These are phyloP conservation scores for Nemoura dubitans DNA, from an alignment of 2,888 invertebrate genomes.

Conservation along the genomic window DNA sequence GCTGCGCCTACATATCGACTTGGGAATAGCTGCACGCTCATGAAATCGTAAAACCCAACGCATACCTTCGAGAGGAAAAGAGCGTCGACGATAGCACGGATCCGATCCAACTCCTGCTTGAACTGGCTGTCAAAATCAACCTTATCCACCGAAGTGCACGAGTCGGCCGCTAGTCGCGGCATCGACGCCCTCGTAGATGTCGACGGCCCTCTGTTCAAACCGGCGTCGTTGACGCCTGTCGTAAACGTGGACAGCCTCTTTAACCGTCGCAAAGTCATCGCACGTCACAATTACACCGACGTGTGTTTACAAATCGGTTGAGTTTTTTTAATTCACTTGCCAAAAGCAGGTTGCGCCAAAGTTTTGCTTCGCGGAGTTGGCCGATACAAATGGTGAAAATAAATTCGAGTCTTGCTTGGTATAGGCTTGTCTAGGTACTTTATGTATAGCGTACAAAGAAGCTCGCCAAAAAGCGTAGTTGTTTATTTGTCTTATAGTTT, in stretches of 20 bases:
- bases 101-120: slow-evolving; percentile 44
- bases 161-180: slow-evolving; percentile 44
- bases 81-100: slow-evolving; percentile 40
- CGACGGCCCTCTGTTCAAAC: slow-evolving; percentile 44
- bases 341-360: neutral
- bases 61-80: slow-evolving; percentile 41
- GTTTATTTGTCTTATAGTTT: too few relatives aligned
- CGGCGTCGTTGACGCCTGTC: slow-evolving; percentile 36
- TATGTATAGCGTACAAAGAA: too few relatives aligned
- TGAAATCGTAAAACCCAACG: too few relatives aligned
- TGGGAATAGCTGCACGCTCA: too few relatives aligned
- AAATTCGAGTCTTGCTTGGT: too few relatives aligned
- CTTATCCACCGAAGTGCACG: slow-evolving; percentile 27
- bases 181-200: slow-evolving; percentile 48
- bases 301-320: neutral
- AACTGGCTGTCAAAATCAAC: slow-evolving; percentile 44
- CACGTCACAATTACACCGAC: neutral
- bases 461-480: too few relatives aligned
- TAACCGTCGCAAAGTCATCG: slow-evolving; percentile 34
- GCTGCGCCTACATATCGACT: too few relatives aligned
- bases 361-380: neutral
- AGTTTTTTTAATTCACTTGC: neutral
- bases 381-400: neutral
- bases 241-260: slow-evolving; percentile 49
- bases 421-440: too few relatives aligned